Evolutionary conservation across 2,113 vertebrate species (phyloP), one percentile per base, ranked within the genome.

Genomic region (Taurulus bubalis): DNA sequence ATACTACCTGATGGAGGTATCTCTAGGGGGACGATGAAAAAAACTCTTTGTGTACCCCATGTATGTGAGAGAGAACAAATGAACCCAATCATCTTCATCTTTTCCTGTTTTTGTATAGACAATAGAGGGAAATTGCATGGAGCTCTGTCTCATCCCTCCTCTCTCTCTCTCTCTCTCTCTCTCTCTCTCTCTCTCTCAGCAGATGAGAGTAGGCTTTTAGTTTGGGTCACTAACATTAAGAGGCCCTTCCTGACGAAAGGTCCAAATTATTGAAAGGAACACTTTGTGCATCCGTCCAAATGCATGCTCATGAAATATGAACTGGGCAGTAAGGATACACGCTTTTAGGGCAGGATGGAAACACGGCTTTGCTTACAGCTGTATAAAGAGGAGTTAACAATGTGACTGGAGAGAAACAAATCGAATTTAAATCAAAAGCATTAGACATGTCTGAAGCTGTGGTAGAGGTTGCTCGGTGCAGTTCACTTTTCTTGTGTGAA

Each of bases 201-300:
- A 62, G 40, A 72, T 51, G n/a, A 76, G 15, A 71, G 36, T 1
- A 38, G n/a, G 80, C 80, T 66, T 79, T 84, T 76, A 73, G 45
- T 56, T 55, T 53, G 32, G 62, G 16, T 80, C 69, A 73, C 68
- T 65, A 36, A 66, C 60, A 62, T 65, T 40, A 28, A 47, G 8
- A 62, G 36, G 45, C 22, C 14, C 15, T 38, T 59, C 28, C 16
- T 60, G 26, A 76, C 8, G 7, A n/a, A 59, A 66, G 32, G 47
- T 26, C 28, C 58, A 66, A 79, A 86, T 76, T 34, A 66, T 66
- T 77, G 7, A 83, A 72, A 78, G 32, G 34, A 78, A 74, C 26
- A 70, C 49, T 49, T 59, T 66, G 56, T 80, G 59, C 47, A 58
- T 82, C 32, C 8, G 22, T 20, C 56, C 76, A 72, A 69, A 51